phyloP scores from a whole-genome alignment of 2,888 invertebrate genomes.

The Lepidocyrtoides sp. region DNA sequence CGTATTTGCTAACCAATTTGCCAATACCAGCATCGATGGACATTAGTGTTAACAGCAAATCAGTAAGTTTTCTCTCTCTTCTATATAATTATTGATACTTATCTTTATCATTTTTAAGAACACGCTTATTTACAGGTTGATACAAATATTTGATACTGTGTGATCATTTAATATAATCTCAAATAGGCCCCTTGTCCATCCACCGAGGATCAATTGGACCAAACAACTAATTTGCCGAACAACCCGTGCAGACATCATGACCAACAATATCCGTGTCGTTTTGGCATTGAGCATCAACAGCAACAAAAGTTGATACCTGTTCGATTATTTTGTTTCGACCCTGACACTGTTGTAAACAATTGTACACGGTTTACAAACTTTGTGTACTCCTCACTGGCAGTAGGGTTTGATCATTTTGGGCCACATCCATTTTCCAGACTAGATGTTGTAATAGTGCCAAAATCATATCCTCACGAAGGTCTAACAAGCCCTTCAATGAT shows the following conservation, averaged over 20 bases:
- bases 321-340: slow-evolving; percentile 81
- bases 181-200: too few species aligned
- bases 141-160: too few species aligned
- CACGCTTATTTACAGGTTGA: too few species aligned
- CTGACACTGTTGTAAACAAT: neutral
- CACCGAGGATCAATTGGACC: too few species aligned
- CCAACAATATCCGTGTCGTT: slow-evolving; percentile 45
- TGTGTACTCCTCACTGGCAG: slow-evolving; percentile 78
- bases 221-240: too few species aligned
- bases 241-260: slow-evolving; percentile 53
- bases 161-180: too few species aligned
- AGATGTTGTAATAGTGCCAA: slow-evolving; percentile 86
- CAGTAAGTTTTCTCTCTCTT: neutral
- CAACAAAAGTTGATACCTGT: slow-evolving; percentile 66
- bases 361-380: slow-evolving; percentile 84
- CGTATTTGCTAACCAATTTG: slow-evolving; percentile 79
- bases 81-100: too few species aligned
- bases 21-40: neutral
- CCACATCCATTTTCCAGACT: slow-evolving; percentile 86
- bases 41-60: neutral
- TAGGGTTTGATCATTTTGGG: slow-evolving; percentile 86
- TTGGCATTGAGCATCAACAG: neutral
- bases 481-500: slow-evolving; percentile 86
- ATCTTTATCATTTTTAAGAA: too few species aligned
- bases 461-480: slow-evolving; percentile 85